A percentile compares a stretch with the other conserved stretches of the same genome.
These are phyloP conservation scores for Diuraphis noxia DNA, from an alignment of 1,140 invertebrate genomes.

Conservation along the genomic window DNA sequence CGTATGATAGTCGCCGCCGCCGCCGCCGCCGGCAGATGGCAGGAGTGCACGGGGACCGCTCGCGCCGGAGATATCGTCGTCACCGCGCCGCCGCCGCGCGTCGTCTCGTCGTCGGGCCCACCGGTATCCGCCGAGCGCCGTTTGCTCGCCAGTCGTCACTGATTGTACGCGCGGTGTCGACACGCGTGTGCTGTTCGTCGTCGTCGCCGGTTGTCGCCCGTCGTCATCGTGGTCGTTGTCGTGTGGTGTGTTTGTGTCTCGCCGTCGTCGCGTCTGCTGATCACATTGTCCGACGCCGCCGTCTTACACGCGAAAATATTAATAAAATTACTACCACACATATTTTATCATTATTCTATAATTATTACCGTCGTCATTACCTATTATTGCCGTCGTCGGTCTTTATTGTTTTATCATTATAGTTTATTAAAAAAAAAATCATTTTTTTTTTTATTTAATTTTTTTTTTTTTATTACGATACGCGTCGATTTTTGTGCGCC, in stretches of 20 bases:
- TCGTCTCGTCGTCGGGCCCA: conserved; percentile 5
- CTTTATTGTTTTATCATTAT: neutral
- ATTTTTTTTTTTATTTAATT: neutral
- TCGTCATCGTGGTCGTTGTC: neutral
- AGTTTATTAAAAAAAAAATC: neutral
- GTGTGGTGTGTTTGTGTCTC: conserved; percentile 56
- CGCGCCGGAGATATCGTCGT: conserved; percentile 28
- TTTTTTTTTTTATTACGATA: neutral
- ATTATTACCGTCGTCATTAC: neutral
- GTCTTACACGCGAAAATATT: conserved; percentile 24
- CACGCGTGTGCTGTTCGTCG: conserved; percentile 37
- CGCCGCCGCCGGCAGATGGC: conserved; percentile 42
- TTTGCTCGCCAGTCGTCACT: conserved; percentile 67
- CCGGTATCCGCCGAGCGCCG: conserved; percentile 63
- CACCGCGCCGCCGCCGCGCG: conserved; percentile 19
- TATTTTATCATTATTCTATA: neutral
- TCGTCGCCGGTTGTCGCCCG: neutral
- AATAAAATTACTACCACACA: neutral
- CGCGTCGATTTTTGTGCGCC: neutral
- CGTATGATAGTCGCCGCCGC: neutral
- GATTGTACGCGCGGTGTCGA: conserved; percentile 48
- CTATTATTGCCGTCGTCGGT: neutral
- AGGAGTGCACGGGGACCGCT: conserved; percentile 49
- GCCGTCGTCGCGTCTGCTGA: conserved; percentile 44
- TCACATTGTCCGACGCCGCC: conserved; percentile 40